phyloP scores from a whole-genome alignment of 2,888 invertebrate genomes.

The Cyclophora punctaria region DNA sequence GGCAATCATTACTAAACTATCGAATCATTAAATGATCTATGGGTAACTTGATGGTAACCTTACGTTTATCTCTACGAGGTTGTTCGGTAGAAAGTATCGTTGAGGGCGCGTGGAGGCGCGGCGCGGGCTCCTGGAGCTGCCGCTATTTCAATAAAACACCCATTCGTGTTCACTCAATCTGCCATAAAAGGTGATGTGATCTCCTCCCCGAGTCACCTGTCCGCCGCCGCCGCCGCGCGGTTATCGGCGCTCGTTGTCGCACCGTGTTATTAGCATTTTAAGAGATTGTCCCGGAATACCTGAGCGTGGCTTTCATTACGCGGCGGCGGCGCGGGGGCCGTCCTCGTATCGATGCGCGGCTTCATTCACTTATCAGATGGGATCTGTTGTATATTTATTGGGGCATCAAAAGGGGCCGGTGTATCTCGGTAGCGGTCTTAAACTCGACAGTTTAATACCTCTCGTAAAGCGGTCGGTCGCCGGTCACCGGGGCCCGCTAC shows the following conservation, averaged over 20 bases:
- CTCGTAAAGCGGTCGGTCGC: conserved; percentile 61
- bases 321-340: conserved; percentile 22
- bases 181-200: conserved; percentile 39
- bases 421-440: conserved; percentile 68
- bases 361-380: conserved; percentile 47
- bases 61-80: no score
- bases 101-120: not conserved
- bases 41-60: no score
- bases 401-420: conserved; percentile 47
- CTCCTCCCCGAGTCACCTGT: conserved; percentile 27
- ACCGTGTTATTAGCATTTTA: conserved; percentile 46
- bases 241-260: conserved; percentile 13
- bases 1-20: no score
- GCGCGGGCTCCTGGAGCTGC: not conserved
- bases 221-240: conserved; percentile 4
- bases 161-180: conserved; percentile 33
- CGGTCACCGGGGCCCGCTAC: conserved; percentile 27
- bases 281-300: conserved; percentile 43
- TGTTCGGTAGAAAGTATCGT: not conserved
- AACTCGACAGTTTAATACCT: conserved; percentile 59
- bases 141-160: conserved; percentile 23
- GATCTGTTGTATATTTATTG: conserved; percentile 64
- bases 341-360: conserved; percentile 24
- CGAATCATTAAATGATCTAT: no score
- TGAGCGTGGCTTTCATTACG: conserved; percentile 37